A percentile compares a stretch with the other conserved stretches of the same genome.
phyloP scores from a whole-genome alignment of 1,140 invertebrate genomes.

The Tribolium castaneum region DNA sequence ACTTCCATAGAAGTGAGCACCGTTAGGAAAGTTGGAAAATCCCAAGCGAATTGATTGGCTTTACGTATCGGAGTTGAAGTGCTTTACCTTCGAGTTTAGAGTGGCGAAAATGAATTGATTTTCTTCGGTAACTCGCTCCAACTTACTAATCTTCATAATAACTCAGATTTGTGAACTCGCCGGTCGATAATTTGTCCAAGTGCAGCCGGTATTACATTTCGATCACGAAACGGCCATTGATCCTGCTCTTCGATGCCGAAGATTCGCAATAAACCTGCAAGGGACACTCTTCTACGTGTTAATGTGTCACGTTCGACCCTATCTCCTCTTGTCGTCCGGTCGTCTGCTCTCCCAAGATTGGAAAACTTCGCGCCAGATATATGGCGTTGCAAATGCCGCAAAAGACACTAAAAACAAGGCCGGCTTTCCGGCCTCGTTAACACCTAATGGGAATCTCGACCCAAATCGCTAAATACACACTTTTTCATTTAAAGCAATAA shows the following conservation, averaged over 20 bases:
- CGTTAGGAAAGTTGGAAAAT: slow-evolving; percentile 47
- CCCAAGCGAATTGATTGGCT: slow-evolving; percentile 55
- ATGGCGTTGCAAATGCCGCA: slow-evolving; percentile 17
- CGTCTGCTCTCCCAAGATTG: slow-evolving; percentile 49
- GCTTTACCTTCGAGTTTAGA: slow-evolving; percentile 39
- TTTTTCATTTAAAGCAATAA: neutral
- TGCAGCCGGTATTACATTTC: slow-evolving; percentile 53
- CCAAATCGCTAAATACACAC: neutral
- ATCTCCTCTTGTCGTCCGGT: slow-evolving; percentile 39
- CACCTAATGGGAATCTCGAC: neutral
- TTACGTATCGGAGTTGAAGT: slow-evolving; percentile 52
- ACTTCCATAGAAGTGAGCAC: slow-evolving; percentile 41
- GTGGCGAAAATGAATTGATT: slow-evolving; percentile 47
- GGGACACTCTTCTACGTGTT: slow-evolving; percentile 49
- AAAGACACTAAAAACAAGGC: slow-evolving; percentile 14
- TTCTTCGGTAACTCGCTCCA: slow-evolving; percentile 37
- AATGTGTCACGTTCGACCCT: slow-evolving; percentile 56
- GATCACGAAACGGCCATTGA: slow-evolving; percentile 58
- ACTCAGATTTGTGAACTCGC: slow-evolving; percentile 28
- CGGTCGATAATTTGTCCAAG: slow-evolving; percentile 21
- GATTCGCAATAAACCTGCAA: slow-evolving; percentile 53
- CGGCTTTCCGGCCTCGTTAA: neutral
- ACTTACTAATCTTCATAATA: slow-evolving; percentile 35
- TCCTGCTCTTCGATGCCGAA: slow-evolving; percentile 52
- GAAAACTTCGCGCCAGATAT: slow-evolving; percentile 49